Conservation (phyloP, 2,888 invertebrate species). For the Epistrophella euchroma region DNA sequence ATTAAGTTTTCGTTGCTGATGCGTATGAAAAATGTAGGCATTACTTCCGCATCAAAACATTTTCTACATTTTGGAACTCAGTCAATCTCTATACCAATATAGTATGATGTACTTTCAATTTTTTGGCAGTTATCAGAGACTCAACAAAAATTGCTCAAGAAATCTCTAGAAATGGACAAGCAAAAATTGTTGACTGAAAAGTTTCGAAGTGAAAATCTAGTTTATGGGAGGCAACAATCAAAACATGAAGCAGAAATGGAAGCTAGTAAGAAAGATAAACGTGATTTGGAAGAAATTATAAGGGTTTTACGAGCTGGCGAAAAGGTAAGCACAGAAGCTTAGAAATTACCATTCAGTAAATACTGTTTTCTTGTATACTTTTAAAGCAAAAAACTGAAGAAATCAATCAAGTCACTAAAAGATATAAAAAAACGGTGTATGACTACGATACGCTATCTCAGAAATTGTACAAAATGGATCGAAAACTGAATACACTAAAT, state of each 20-base stretch:
- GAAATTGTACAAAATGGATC: constrained; percentile 79
- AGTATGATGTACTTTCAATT: not conserved
- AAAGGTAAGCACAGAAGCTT: constrained; percentile 70
- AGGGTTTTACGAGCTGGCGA: constrained; percentile 78
- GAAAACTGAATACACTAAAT: constrained; percentile 77
- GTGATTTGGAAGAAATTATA: constrained; percentile 78
- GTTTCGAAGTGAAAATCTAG: constrained; percentile 77
- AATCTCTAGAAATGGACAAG: constrained; percentile 78
- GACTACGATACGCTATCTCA: constrained; percentile 79
- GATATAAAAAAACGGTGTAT: constrained; percentile 79
- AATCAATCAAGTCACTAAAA: constrained; percentile 77
- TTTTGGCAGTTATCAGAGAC: constrained; percentile 76
- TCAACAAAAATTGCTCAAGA: constrained; percentile 76
- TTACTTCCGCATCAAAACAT: too few relatives aligned
- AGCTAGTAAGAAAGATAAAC: constrained; percentile 76
- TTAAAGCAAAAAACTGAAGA: constrained; percentile 78
- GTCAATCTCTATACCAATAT: too few relatives aligned
- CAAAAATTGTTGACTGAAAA: constrained; percentile 78
- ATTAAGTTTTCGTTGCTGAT: too few relatives aligned
- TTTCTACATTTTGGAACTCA: too few relatives aligned
- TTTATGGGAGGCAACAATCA: constrained; percentile 74
- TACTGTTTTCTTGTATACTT: not conserved
- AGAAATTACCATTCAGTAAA: not conserved
- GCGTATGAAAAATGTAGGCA: too few relatives aligned
- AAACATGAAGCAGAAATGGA: constrained; percentile 79